These are phyloP conservation scores for Heliangelus exortis DNA, from an alignment of 2,797 vertebrate species.

Conservation along the genomic window DNA sequence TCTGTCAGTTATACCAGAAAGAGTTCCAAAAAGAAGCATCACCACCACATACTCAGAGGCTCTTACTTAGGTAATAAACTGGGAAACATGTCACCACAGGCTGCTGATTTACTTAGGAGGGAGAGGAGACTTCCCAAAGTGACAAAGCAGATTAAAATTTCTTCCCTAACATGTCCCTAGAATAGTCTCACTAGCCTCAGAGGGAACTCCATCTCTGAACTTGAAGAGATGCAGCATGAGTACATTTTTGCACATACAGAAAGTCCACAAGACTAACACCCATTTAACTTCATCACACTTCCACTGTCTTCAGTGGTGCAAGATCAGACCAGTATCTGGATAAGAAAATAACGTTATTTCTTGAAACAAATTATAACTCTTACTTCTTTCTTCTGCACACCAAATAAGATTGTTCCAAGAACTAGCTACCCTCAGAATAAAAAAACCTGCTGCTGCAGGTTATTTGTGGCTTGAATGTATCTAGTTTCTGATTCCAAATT, in stretches of 20 bases:
- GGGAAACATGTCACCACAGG: neutral
- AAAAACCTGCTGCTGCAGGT: neutral
- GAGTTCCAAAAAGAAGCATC: neutral
- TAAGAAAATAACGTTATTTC: neutral
- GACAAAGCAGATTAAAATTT: neutral
- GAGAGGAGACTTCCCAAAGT: neutral
- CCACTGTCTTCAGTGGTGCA: neutral
- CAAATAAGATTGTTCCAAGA: neutral
- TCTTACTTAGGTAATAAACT: neutral
- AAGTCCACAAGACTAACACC: neutral
- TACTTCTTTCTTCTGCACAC: neutral
- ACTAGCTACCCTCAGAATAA: neutral
- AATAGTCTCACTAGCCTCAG: neutral
- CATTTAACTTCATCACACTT: neutral
- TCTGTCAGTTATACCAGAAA: neutral
- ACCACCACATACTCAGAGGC: neutral
- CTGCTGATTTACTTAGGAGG: neutral
- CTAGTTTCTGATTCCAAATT: conserved; percentile 53
- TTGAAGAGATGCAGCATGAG: neutral
- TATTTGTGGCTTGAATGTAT: conserved; percentile 41
- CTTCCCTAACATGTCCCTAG: neutral
- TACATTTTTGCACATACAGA: neutral
- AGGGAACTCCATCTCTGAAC: neutral
- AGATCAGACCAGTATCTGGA: neutral
- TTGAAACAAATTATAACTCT: neutral